Evolutionary conservation across 1,140 invertebrate species (phyloP), one percentile per base, ranked within the genome.

Genomic region (Drosophila suzukii): DNA sequence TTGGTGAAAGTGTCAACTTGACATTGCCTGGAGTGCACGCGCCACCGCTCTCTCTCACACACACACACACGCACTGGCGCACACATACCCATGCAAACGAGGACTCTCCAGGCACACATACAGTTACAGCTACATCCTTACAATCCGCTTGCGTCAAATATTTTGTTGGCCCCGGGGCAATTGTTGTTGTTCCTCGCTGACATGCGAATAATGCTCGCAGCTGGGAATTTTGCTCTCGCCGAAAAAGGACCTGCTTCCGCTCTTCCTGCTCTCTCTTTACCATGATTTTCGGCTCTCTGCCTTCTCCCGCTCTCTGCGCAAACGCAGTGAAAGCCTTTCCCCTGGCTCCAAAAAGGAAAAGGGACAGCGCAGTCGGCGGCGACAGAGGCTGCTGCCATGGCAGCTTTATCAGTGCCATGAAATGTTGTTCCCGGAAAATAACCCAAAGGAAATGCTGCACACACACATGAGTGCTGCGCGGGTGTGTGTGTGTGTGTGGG

Each of bases 371-470:
- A 20, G 68, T 70, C 36, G 44, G 36, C 46, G 60, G 66, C 66
- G 46, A 71, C 67, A 68, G 73, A 46, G 61, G 73, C 56, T 60
- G 82, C 83, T 91, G 89, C 84, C 88, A 91, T 91, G 88, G 83
- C 83, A 91, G 83, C 88, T 89, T 91, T 91, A 91, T 91, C 88
- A 91, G 84, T 91, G 84, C 84, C 83, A 88, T 89, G 84, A 88
- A 88, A 88, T 88, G 84, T 88, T 88, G 84, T 89, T 88, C 84
- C 84, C 84, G 84, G 84, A 88, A 88, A 88, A 89, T 88, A 88
- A 88, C 84, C 84, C 84, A 88, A 81, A 88, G 84, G 84, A 88
- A 88, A 88, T 88, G 84, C 83, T 88, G 58, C 58, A 73, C 68
- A 72, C 75, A 68, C 41, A 46, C 51, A 27, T 27, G 27, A 27